Percentiles rank a stretch among this genome's conserved stretches.
Evolutionary conservation across 2,888 invertebrate genomes (phyloP).

Genomic region (Diaperis boleti): DNA sequence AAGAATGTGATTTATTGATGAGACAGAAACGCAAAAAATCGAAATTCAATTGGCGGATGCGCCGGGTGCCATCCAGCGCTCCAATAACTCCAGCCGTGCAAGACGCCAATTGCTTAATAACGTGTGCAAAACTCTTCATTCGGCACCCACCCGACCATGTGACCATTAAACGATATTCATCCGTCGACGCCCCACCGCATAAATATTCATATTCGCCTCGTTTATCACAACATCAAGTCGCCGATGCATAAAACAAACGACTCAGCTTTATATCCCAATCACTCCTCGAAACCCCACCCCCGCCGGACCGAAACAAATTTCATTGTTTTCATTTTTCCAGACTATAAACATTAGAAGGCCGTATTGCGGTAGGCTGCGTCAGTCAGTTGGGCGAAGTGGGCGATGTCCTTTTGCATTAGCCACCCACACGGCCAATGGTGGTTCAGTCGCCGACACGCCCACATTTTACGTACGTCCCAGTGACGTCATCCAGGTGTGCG

Average conservation of each 20-base stretch:
- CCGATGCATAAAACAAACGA: conserved; percentile 2
- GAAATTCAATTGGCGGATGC: conserved; percentile 19
- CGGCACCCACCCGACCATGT: neutral
- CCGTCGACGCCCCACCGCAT: conserved; percentile 13
- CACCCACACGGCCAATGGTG: conserved; percentile 61
- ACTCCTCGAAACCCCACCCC: conserved; percentile 15
- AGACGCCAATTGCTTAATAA: neutral
- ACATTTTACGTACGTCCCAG: conserved; percentile 53
- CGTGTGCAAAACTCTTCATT: neutral
- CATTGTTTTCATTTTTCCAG: neutral
- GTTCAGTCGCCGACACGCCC: conserved; percentile 52
- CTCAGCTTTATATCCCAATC: neutral
- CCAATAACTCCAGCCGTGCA: neutral
- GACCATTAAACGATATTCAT: conserved; percentile 1
- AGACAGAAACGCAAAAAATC: no score
- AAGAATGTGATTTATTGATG: no score
- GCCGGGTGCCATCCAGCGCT: neutral
- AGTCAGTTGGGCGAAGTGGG: conserved; percentile 43
- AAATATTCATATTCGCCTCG: conserved; percentile 17
- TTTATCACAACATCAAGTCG: conserved; percentile 39
- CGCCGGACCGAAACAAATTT: neutral
- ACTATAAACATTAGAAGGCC: neutral
- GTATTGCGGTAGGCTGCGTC: conserved; percentile 32
- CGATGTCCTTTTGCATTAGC: conserved; percentile 51
- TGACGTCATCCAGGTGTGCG: conserved; percentile 60